Base-by-base conservation (phyloP, 2,113 vertebrate species). In the Gavia stellata region DNA sequence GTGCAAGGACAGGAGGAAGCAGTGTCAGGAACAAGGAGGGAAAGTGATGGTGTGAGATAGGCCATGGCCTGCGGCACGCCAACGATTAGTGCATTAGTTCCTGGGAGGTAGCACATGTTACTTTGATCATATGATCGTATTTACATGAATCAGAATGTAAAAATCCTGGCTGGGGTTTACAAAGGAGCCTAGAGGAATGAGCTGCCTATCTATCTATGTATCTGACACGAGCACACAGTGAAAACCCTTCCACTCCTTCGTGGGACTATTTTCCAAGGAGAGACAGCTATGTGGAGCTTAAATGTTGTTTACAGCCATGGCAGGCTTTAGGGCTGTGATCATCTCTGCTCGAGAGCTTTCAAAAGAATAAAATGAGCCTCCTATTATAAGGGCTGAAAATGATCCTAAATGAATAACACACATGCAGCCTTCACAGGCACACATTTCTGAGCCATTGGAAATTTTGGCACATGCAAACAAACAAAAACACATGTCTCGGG, bases 381-480 rank as follows among this genome's bases (percentile, higher is more conserved):
- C 68, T 84, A 91, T 95, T 96, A 91, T 85, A 93, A 80, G 36
- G 84, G 71, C 80, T 92, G 94, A 94, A 97, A 97, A 93, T 79
- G 94, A 97, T 95, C 85, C 88, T 96, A 95, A 97, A 97, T 96
- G 86, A 97, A 77, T 96, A 97, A 96, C 95, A 92, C 79, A 87
- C 93, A 82, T 21, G 38, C 91, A 85, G 86, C 73, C 81, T 95
- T 94, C 67, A 28, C 80, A 91, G 92, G 92, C 95, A 92, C 90
- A 95, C 81, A 92, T 93, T 96, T 94, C 65, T 83, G 94, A 96
- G 93, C 90, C 94, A 82, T 82, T 97, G 94, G 88, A 96, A 96
- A 96, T 86, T 87, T 78, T 97, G 96, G 95, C 94, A 89, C 93
- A 96, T 50, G 92, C 92, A 97, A 97, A 96, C 93, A 97, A 96